Percentiles rank a stretch among this genome's conserved stretches.
Evolutionary conservation across 2,797 vertebrate species (phyloP).

Genomic region (Propithecus deckenii): DNA sequence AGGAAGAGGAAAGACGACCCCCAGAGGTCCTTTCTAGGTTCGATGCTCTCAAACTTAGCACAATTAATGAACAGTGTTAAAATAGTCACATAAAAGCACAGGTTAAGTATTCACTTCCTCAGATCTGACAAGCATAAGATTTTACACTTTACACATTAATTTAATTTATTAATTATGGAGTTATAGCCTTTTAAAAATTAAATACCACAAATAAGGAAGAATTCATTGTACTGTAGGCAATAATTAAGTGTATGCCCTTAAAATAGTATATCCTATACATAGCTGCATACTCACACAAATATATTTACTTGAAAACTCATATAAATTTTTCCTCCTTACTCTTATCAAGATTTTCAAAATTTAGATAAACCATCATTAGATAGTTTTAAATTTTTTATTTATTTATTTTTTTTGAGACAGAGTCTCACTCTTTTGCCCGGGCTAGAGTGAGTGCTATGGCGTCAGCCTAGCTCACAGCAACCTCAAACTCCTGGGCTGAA

Average conservation of each 20-base stretch:
- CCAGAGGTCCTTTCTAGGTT: neutral
- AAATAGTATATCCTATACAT: neutral
- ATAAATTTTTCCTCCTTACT: neutral
- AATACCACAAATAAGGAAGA: neutral
- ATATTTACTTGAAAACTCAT: constrained; percentile 45
- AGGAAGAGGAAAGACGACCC: neutral
- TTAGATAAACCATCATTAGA: neutral
- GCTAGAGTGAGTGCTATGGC: too few species aligned
- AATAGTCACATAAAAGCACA: neutral
- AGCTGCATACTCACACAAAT: constrained; percentile 13
- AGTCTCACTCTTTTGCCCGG: too few species aligned
- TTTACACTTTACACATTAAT: neutral
- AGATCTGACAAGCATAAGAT: neutral
- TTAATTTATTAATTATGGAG: neutral
- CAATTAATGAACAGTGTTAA: neutral
- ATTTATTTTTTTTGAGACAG: too few species aligned
- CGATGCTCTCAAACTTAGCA: neutral
- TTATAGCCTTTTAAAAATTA: neutral
- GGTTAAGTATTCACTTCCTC: neutral
- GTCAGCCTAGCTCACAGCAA: too few species aligned
- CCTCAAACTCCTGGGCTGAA: too few species aligned
- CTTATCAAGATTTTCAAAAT: neutral
- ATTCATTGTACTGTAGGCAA: neutral
- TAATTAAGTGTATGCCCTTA: neutral
- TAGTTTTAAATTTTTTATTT: neutral